Evolutionary conservation across 37 sponge, comb jelly and placozoan genomes (phyloP).

Genomic region (Theonella swinhoei): DNA sequence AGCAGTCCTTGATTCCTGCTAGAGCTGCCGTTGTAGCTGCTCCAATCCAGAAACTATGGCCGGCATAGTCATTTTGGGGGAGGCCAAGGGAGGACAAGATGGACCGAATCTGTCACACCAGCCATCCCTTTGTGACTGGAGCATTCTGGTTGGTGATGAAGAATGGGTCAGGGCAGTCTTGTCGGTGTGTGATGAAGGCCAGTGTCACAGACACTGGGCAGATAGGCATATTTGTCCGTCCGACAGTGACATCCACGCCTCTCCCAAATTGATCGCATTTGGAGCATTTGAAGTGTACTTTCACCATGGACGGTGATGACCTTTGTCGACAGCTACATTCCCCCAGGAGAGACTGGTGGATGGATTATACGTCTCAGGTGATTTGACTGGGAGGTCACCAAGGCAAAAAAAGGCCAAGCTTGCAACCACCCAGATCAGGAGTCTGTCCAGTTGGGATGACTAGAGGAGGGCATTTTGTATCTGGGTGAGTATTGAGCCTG

Average conservation of each 20-base stretch:
- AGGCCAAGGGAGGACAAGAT: neutral
- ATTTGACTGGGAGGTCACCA: conserved; percentile 24
- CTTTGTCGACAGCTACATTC: neutral
- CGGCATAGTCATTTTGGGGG: conserved; percentile 1
- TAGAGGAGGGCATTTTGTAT: neutral
- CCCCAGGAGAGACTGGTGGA: neutral
- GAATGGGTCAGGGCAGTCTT: neutral
- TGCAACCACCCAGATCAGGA: conserved; percentile 37
- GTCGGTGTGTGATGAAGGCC: neutral
- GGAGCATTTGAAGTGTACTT: no score
- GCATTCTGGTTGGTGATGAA: no score
- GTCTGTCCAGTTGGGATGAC: neutral
- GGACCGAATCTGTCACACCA: neutral
- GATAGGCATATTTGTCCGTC: neutral
- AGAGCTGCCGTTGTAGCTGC: conserved; percentile 23
- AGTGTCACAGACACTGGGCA: conserved; percentile 1
- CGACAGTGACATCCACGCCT: conserved; percentile 4
- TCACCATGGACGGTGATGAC: neutral
- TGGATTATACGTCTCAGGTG: neutral
- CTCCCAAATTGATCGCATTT: no score
- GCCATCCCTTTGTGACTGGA: conserved; percentile 2
- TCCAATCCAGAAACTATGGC: conserved; percentile 30
- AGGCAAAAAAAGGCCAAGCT: conserved; percentile 39
- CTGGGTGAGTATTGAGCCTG: neutral
- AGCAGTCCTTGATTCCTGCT: conserved; percentile 12